Evolutionary conservation across 1,140 invertebrate genomes (phyloP).

Genomic region (Cherax quadricarinatus): DNA sequence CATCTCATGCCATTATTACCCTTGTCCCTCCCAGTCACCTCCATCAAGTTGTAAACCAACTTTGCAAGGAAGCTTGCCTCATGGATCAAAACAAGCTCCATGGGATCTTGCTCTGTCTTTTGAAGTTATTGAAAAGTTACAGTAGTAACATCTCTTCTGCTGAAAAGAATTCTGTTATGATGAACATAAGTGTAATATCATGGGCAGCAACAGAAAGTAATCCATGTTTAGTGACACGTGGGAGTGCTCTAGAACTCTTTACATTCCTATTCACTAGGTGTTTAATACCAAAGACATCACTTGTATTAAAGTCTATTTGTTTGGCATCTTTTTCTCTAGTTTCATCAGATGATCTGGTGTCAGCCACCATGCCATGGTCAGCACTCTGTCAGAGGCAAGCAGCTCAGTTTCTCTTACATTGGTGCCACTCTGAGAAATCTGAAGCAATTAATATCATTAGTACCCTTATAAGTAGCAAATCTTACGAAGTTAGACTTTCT

Average conservation of each 20-base stretch:
- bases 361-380: slow-evolving; percentile 37
- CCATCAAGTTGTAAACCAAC: slow-evolving; percentile 63
- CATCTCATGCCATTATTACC: slow-evolving; percentile 83
- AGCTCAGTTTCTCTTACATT: slow-evolving; percentile 6
- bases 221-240: slow-evolving; percentile 71
- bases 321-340: slow-evolving; percentile 27
- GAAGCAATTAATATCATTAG: not conserved
- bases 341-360: not conserved
- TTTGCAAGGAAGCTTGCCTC: slow-evolving; percentile 35
- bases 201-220: slow-evolving; percentile 65
- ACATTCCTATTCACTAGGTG: slow-evolving; percentile 10
- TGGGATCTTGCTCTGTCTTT: slow-evolving; percentile 78
- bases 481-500: slow-evolving; percentile 45
- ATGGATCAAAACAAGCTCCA: slow-evolving; percentile 78
- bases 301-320: slow-evolving; percentile 8
- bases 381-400: slow-evolving; percentile 55
- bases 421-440: not conserved
- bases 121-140: slow-evolving; percentile 61
- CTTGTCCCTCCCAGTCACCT: slow-evolving; percentile 79
- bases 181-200: slow-evolving; percentile 16
- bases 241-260: slow-evolving; percentile 59
- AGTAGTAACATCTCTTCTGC: not conserved
- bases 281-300: slow-evolving; percentile 5
- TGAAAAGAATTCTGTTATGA: slow-evolving; percentile 27
- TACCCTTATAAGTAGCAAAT: slow-evolving; percentile 21